Percentiles rank a stretch among this genome's conserved stretches.
Evolutionary conservation across 92 coral and sea anemone species (phyloP).

Genomic region (Umimayanthus chanpuru): DNA sequence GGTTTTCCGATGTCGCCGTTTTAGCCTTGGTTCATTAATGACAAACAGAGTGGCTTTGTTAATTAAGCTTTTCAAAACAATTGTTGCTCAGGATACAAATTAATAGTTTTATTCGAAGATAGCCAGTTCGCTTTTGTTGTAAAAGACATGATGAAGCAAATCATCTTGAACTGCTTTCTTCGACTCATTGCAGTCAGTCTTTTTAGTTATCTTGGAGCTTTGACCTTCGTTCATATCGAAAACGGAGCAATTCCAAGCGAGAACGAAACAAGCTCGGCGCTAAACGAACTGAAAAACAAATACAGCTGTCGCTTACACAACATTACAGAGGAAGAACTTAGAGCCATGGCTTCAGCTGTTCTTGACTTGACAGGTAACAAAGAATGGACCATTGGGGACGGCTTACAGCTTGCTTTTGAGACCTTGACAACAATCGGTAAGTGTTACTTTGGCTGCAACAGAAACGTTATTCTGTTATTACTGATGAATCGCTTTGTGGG

Average conservation of each 20-base stretch:
- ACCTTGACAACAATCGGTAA: slow-evolving; percentile 31
- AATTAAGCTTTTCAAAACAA: neutral
- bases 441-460: neutral
- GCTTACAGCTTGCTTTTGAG: slow-evolving; percentile 25
- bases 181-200: neutral
- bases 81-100: neutral
- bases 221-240: neutral
- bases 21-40: neutral
- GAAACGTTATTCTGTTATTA: no score
- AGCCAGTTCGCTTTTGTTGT: neutral
- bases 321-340: neutral
- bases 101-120: neutral
- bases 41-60: neutral
- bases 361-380: neutral
- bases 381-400: slow-evolving; percentile 7
- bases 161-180: neutral
- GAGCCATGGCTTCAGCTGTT: neutral
- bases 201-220: slow-evolving; percentile 7
- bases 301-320: slow-evolving; percentile 12
- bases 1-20: no score
- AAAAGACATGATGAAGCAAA: slow-evolving; percentile 19
- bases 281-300: slow-evolving; percentile 2
- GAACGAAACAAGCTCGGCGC: neutral
- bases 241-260: neutral
- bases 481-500: no score